Evolutionary conservation across 2,888 invertebrate genomes (phyloP).

Genomic region (Drosophila meridiana): DNA sequence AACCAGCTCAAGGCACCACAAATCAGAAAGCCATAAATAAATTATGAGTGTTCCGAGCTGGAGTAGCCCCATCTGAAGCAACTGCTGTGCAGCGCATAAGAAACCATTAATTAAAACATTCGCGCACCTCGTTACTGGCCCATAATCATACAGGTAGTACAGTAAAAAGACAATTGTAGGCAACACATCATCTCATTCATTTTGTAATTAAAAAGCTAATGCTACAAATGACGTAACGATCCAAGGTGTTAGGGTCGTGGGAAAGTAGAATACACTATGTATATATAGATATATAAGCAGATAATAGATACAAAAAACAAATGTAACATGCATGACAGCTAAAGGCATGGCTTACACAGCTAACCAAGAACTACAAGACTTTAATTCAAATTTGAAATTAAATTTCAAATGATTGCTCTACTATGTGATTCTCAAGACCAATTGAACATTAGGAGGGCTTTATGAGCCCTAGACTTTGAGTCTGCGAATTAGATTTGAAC

Average conservation of each 20-base stretch:
- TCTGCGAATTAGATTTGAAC: too few relatives aligned
- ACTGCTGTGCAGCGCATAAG: not conserved
- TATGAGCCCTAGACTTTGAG: not conserved
- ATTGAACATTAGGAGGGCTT: not conserved
- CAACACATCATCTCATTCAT: not conserved
- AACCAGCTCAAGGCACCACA: not conserved
- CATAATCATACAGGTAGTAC: too few relatives aligned
- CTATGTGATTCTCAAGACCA: not conserved
- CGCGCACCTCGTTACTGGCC: not conserved
- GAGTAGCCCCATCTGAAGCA: not conserved
- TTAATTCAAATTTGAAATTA: not conserved
- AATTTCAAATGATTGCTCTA: not conserved
- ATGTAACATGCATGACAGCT: not conserved
- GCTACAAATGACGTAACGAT: not conserved
- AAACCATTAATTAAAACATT: too few relatives aligned
- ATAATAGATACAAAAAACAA: not conserved
- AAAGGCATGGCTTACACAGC: not conserved
- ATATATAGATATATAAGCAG: not conserved
- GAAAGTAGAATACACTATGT: not conserved
- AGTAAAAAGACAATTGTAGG: too few relatives aligned
- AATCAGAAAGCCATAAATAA: conserved; percentile 4
- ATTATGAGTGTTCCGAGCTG: not conserved
- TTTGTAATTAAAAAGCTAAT: not conserved
- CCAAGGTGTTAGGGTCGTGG: not conserved
- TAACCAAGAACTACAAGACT: not conserved